Conservation (phyloP, 2,888 invertebrate genomes). For the Eurytoma adleriae region DNA sequence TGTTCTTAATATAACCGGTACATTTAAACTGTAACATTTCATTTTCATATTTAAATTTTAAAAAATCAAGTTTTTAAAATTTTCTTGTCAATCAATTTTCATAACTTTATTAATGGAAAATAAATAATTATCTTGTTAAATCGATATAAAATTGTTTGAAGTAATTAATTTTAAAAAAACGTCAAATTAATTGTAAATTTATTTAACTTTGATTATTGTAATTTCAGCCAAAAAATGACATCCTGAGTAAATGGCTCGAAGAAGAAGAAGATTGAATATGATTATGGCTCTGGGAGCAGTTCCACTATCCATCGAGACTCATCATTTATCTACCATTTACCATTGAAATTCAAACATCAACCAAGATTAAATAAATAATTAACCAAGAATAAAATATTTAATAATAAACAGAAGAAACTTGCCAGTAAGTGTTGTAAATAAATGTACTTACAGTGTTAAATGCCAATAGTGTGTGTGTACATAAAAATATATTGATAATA, state of each 20-base stretch:
- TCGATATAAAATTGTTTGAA: no score
- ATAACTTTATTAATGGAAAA: no score
- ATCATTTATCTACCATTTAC: slow-evolving; percentile 29
- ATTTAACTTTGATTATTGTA: slow-evolving; percentile 34
- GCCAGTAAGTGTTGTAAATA: slow-evolving; percentile 75
- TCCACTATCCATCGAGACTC: slow-evolving; percentile 50
- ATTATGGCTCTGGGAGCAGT: slow-evolving; percentile 56
- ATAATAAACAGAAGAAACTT: slow-evolving; percentile 62
- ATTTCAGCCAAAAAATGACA: slow-evolving; percentile 70
- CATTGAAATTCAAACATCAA: slow-evolving; percentile 46
- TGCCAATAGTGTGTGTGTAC: slow-evolving; percentile 74
- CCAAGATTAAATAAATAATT: slow-evolving; percentile 39
- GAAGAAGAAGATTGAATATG: slow-evolving; percentile 61
- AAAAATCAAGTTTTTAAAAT: no score
- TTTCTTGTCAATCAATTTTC: no score
- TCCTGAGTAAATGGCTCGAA: slow-evolving; percentile 71
- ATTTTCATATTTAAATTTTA: no score
- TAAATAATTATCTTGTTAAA: no score
- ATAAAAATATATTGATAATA: slow-evolving; percentile 61
- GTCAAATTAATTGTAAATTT: neutral
- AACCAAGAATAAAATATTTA: slow-evolving; percentile 54
- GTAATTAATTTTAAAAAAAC: no score
- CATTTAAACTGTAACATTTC: no score
- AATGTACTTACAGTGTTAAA: slow-evolving; percentile 76
- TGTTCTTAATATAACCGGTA: no score